phyloP scores from a whole-genome alignment of 1,140 invertebrate genomes.

The Harpegnathos saltator region DNA sequence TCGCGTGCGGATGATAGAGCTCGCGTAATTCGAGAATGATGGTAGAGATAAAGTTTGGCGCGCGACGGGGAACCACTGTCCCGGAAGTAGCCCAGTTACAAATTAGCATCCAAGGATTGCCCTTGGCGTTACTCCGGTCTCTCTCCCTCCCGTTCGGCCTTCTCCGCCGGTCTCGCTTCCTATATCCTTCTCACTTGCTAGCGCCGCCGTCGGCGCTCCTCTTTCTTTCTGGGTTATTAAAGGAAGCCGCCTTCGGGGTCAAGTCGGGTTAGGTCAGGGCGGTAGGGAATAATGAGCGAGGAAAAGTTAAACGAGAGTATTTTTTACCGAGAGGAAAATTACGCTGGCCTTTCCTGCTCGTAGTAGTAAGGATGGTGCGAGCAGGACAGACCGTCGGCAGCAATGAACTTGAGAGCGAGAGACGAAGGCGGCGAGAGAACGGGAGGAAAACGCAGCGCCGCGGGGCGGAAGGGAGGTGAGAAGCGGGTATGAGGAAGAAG shows the following conservation, averaged over 20 bases:
- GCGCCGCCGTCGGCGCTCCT: conserved; percentile 53
- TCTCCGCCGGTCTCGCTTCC: conserved; percentile 59
- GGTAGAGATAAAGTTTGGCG: conserved; percentile 70
- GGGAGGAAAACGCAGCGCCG: neutral
- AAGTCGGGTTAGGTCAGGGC: conserved; percentile 84
- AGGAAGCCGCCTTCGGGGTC: conserved; percentile 83
- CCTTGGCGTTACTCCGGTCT: conserved; percentile 81
- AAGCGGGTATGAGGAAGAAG: no score
- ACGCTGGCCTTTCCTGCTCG: conserved; percentile 74
- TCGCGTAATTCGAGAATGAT: conserved; percentile 62
- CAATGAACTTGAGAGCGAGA: conserved; percentile 45
- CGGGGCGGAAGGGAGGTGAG: no score
- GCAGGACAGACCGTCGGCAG: conserved; percentile 40
- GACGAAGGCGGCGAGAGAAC: conserved; percentile 3
- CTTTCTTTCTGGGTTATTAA: conserved; percentile 82
- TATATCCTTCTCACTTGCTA: conserved; percentile 55
- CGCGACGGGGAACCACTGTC: conserved; percentile 81
- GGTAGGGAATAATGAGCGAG: conserved; percentile 83
- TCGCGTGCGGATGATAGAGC: neutral
- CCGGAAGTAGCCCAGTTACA: conserved; percentile 84
- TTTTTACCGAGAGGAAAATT: conserved; percentile 84
- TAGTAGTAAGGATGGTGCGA: conserved; percentile 71
- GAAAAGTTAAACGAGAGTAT: conserved; percentile 85
- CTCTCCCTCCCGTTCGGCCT: conserved; percentile 52
- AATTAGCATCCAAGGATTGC: conserved; percentile 85